Conservation (phyloP, 2,113 vertebrate genomes). For the Melospiza melodia region DNA sequence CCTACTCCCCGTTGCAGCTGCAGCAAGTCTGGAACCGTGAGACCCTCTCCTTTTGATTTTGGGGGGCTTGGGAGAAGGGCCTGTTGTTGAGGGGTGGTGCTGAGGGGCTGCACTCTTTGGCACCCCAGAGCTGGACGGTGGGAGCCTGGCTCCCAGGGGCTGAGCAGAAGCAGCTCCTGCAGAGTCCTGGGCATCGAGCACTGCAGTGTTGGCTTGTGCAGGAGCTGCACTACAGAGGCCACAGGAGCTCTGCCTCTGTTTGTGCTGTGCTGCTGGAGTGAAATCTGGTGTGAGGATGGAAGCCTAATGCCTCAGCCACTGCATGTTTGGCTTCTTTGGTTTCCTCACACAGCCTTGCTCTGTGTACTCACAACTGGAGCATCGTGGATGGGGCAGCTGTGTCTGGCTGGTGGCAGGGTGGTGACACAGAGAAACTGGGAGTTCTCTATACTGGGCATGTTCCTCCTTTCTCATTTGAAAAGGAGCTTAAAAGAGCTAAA, state of each 20-base stretch:
- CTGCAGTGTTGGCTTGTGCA: not conserved
- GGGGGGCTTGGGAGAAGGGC: not conserved
- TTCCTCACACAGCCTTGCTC: not conserved
- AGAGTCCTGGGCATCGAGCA: accelerated
- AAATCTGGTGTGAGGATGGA: not conserved
- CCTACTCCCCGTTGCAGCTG: not conserved
- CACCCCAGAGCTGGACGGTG: not conserved
- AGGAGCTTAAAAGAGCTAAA: not conserved
- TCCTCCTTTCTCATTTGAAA: not conserved
- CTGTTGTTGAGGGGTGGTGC: not conserved
- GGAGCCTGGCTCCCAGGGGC: not conserved
- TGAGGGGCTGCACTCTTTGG: not conserved
- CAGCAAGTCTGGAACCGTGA: slow-evolving; percentile 41
- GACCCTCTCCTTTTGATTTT: not conserved
- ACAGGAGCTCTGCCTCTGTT: not conserved
- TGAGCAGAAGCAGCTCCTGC: not conserved
- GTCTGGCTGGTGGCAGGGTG: not conserved
- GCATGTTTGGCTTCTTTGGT: not conserved
- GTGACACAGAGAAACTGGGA: not conserved
- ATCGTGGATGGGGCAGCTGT: not conserved
- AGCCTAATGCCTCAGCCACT: not conserved
- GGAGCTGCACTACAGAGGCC: not conserved
- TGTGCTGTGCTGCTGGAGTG: not conserved
- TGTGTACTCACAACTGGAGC: not conserved
- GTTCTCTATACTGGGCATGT: not conserved